phyloP scores from a whole-genome alignment of 2,113 vertebrate species.

The Pimephales promelas region DNA sequence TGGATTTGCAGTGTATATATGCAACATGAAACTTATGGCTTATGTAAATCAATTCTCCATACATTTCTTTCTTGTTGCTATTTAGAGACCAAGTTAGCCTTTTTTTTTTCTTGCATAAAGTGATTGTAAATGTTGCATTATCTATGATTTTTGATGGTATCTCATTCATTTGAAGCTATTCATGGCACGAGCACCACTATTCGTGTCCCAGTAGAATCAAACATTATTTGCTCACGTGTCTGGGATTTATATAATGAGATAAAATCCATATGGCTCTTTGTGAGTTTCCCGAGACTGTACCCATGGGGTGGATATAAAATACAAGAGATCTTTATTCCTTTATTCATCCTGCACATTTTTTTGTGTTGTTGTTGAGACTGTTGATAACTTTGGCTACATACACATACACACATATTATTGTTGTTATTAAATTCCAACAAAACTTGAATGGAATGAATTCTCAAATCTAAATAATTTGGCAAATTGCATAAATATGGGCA shows the following conservation, averaged over 20 bases:
- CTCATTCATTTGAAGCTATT: background rate
- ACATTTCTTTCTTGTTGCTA: background rate
- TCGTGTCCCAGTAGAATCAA: background rate
- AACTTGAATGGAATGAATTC: background rate
- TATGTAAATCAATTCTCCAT: background rate
- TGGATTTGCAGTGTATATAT: background rate
- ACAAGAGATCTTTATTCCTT: background rate
- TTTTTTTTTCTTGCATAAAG: background rate
- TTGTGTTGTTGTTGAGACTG: background rate
- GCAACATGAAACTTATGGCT: background rate
- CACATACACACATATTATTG: background rate
- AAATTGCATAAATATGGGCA: background rate
- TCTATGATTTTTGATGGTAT: background rate
- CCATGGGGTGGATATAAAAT: background rate
- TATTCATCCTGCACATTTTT: background rate
- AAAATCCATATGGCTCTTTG: background rate
- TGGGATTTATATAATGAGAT: constrained; percentile 9
- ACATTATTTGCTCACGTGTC: background rate
- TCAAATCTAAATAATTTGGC: background rate
- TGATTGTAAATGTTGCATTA: background rate
- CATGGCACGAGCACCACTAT: background rate
- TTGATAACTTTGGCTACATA: background rate
- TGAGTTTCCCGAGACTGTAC: constrained; percentile 5
- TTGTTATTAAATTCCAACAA: background rate
- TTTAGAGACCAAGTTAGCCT: background rate